Conservation (phyloP, 2,888 invertebrate genomes). For the Macrosoma leucophasiata region DNA sequence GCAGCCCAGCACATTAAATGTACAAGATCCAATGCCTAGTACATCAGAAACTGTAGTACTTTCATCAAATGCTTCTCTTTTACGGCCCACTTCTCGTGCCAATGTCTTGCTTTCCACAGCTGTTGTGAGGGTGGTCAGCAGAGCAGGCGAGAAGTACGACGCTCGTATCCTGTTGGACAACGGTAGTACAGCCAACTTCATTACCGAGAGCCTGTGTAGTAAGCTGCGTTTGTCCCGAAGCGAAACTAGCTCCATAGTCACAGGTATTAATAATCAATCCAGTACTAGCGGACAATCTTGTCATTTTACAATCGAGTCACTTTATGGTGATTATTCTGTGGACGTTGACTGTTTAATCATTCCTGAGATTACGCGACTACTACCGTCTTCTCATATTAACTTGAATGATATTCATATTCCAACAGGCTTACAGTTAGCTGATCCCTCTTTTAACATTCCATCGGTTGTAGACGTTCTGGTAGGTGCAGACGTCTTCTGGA, state of each 20-base stretch:
- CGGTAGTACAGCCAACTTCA: conserved; percentile 15
- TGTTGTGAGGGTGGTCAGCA: conserved; percentile 6
- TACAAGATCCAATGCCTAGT: background rate
- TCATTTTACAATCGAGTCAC: conserved; percentile 13
- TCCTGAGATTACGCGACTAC: conserved; percentile 11
- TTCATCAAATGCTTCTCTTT: conserved; percentile 1
- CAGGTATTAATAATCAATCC: conserved; percentile 21
- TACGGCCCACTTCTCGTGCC: background rate
- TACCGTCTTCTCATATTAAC: conserved; percentile 11
- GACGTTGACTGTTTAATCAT: conserved; percentile 14
- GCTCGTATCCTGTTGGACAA: conserved; percentile 12
- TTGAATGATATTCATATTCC: conserved; percentile 13
- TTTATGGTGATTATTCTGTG: conserved; percentile 3
- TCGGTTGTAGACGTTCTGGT: conserved; percentile 20
- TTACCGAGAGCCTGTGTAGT: conserved; percentile 10
- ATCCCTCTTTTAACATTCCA: conserved; percentile 20
- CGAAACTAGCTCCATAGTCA: conserved; percentile 15
- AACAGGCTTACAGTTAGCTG: conserved; percentile 19
- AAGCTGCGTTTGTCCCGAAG: conserved; percentile 16
- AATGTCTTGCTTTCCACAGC: conserved; percentile 9
- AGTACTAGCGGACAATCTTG: conserved; percentile 19
- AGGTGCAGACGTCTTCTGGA: conserved; percentile 26
- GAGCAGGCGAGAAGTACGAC: conserved; percentile 3
- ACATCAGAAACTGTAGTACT: conserved; percentile 6
- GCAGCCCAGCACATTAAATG: background rate